Percentiles rank a stretch among this genome's conserved stretches.
Evolutionary conservation across 2,797 vertebrate genomes (phyloP).

Genomic region (Ibycter americanus): DNA sequence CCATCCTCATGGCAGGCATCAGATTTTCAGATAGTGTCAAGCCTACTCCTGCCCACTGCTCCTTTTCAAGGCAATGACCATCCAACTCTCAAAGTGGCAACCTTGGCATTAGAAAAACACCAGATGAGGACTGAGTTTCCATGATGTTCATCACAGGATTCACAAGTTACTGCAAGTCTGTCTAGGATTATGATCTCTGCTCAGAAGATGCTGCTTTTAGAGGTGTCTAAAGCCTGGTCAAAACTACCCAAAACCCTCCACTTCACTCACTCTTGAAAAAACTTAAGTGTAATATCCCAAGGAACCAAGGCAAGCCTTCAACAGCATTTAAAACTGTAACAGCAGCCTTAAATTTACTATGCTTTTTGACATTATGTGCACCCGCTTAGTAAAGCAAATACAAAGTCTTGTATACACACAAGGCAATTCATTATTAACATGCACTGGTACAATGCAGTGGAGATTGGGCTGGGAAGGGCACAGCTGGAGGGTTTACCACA

Average conservation of each 20-base stretch:
- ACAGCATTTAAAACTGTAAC: neutral
- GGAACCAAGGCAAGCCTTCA: neutral
- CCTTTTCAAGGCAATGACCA: neutral
- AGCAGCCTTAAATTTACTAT: neutral
- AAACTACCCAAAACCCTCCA: neutral
- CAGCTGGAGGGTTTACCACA: neutral
- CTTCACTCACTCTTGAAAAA: neutral
- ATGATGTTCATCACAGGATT: neutral
- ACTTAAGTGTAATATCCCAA: neutral
- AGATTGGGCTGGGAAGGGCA: neutral
- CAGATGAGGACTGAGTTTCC: rapidly evolving
- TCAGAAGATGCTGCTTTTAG: neutral
- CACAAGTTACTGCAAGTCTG: neutral
- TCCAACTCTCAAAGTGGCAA: neutral
- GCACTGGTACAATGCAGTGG: neutral
- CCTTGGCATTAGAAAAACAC: neutral
- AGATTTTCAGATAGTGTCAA: neutral
- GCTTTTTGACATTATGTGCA: neutral
- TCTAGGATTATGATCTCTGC: neutral
- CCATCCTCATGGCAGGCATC: neutral
- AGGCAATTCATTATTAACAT: neutral
- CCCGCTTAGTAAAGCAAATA: neutral
- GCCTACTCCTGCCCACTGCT: neutral
- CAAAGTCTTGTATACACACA: neutral
- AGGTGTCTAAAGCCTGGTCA: neutral